Base-by-base conservation (phyloP, 2,113 vertebrate species). In the Lagopus muta region DNA sequence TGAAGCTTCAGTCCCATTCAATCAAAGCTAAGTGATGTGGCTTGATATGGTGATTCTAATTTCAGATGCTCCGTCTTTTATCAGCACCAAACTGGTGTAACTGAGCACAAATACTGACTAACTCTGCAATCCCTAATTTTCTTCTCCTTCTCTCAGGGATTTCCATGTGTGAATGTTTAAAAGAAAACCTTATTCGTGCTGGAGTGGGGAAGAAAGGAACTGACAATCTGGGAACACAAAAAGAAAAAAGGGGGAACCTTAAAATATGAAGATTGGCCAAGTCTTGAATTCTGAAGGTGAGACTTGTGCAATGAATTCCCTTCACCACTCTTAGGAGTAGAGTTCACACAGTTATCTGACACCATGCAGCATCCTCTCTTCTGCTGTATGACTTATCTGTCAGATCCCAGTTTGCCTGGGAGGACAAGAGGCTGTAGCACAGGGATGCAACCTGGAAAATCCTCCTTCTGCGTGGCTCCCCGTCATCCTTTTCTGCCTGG, bases 361-460 rank as follows among this genome's bases (percentile, higher is more conserved):
- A 76, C 13, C 9, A 58, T 0, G 0, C n/a, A 71, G n/a, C 58
- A 73, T 36, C 27, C 6, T 79, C 25, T 47, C 19, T 42, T 73
- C 48, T 69, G 21, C 22, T 62, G 28, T 0, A 1, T 47, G 27
- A 60, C 20, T 76, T 24, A 34, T 19, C 22, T 75, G 11, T 55
- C 65, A 84, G 10, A 64, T 40, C 22, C 28, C 64, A 52, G 34
- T 76, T 48, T 76, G 6, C 30, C n/a, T 36, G 54, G n/a, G 1
- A 75, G 27, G 20, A 89, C 40, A 67, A 67, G 48, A 65, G 43
- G 45, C 14, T 45, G 30, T 4, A 69, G 34, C 54, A 28, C 32
- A 48, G 43, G 20, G 30, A 5, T 88, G 32, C 45, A 89, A 24
- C 2, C 0, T 1, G 55, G 30, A 6, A 69, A 20, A 12, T 4